phyloP scores from a whole-genome alignment of 2,888 invertebrate species.

The Agrypnus murinus region DNA sequence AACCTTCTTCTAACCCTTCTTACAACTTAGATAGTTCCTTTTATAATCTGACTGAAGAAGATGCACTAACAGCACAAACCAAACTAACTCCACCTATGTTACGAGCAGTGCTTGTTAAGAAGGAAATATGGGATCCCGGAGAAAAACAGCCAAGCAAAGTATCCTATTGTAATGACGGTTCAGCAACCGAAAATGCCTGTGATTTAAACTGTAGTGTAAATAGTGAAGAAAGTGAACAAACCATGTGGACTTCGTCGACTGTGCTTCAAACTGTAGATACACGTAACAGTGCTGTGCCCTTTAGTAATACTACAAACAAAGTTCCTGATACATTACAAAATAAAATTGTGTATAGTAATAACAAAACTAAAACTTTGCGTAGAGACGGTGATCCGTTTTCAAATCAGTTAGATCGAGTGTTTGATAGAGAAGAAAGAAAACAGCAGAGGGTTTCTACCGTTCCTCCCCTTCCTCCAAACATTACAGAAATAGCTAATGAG shows the following conservation, averaged over 20 bases:
- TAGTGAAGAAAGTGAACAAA: conserved; percentile 61
- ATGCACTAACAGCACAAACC: conserved; percentile 38
- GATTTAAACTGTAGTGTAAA: conserved; percentile 68
- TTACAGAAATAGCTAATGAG: conserved; percentile 58
- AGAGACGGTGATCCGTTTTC: conserved; percentile 79
- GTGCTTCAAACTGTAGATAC: conserved; percentile 61
- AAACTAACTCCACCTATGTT: conserved; percentile 62
- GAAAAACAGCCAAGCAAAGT: conserved; percentile 66
- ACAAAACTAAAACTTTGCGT: conserved; percentile 69
- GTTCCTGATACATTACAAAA: conserved; percentile 69
- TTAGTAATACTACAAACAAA: conserved; percentile 63
- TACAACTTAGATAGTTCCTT: conserved; percentile 64
- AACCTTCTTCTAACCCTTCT: conserved; percentile 56
- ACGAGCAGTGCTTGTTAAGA: conserved; percentile 70
- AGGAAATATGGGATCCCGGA: conserved; percentile 82
- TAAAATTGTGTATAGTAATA: conserved; percentile 72
- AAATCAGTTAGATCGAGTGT: conserved; percentile 80
- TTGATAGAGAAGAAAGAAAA: conserved; percentile 79
- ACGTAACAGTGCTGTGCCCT: conserved; percentile 60
- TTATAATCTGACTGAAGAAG: conserved; percentile 50
- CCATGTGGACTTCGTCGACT: conserved; percentile 72
- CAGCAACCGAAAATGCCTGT: conserved; percentile 68
- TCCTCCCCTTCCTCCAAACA: conserved; percentile 70
- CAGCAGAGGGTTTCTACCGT: conserved; percentile 67
- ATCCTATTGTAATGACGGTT: conserved; percentile 58